phyloP scores from a whole-genome alignment of 2,113 vertebrate genomes.

The Myiopsitta monachus region DNA sequence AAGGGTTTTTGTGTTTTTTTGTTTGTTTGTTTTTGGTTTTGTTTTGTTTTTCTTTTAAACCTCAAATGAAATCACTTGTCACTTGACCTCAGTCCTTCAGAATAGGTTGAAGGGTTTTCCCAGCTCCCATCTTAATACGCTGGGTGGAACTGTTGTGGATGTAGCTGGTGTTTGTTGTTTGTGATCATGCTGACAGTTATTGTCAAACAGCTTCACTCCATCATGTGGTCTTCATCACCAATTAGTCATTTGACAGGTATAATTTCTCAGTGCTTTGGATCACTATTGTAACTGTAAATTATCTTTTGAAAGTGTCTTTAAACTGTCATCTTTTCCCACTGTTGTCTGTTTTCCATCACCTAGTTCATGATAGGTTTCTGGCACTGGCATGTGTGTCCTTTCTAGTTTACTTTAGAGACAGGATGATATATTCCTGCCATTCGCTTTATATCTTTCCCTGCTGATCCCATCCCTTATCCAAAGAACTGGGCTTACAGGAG shows the following conservation, averaged over 20 bases:
- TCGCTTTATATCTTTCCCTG: not conserved
- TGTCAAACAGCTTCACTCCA: conserved; percentile 18
- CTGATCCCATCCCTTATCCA: not conserved
- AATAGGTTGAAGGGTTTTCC: not conserved
- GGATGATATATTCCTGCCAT: not conserved
- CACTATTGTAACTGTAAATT: conserved; percentile 18
- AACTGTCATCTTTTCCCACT: not conserved
- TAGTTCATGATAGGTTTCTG: not conserved
- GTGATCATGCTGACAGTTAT: conserved; percentile 21
- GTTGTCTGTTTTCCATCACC: conserved; percentile 10
- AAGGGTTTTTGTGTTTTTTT: not conserved
- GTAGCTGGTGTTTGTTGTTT: conserved; percentile 4
- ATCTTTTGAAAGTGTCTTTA: not conserved
- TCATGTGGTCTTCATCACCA: conserved; percentile 53
- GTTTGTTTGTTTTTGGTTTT: too few species aligned
- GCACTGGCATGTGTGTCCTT: not conserved
- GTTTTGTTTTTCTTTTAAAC: not conserved
- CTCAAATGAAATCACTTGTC: not conserved
- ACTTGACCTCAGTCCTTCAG: not conserved
- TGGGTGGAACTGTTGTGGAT: not conserved
- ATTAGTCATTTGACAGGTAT: conserved; percentile 58
- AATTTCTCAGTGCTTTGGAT: conserved; percentile 44
- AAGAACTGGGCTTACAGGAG: not conserved
- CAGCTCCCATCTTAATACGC: not conserved
- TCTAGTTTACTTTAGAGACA: not conserved